Conservation (phyloP, 1,140 invertebrate genomes). For the Bombus superbus region DNA sequence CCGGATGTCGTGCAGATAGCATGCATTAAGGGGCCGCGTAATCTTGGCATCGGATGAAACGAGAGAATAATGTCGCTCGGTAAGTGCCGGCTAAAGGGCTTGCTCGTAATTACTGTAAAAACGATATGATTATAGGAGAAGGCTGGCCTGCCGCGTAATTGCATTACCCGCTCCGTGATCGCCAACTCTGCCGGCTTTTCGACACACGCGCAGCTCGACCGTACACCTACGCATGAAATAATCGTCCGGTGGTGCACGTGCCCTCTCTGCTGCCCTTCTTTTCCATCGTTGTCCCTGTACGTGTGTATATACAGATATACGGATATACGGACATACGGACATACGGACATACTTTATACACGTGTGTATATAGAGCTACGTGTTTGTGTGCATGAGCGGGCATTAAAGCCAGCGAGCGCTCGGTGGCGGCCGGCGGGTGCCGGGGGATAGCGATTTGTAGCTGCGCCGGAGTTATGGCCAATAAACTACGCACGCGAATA, state of each 20-base stretch:
- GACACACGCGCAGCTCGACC: constrained; percentile 17
- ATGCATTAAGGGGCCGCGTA: constrained; percentile 49
- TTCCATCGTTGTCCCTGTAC: background rate
- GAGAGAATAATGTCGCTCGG: constrained; percentile 63
- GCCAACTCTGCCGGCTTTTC: constrained; percentile 31
- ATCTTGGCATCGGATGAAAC: constrained; percentile 63
- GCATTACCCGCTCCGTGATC: constrained; percentile 27
- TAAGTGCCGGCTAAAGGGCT: constrained; percentile 60
- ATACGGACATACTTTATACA: too few relatives aligned
- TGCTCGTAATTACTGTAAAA: constrained; percentile 73
- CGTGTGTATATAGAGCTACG: too few relatives aligned
- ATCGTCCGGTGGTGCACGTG: background rate
- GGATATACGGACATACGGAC: too few relatives aligned
- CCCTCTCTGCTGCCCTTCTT: background rate
- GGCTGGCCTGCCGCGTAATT: background rate
- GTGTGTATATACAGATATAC: background rate
- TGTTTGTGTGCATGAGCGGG: background rate
- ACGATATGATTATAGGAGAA: constrained; percentile 72
- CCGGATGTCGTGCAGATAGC: constrained; percentile 46
- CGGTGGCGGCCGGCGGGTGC: background rate
- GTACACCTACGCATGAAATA: constrained; percentile 26
- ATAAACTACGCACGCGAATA: constrained; percentile 80
- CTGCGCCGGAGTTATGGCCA: constrained; percentile 78
- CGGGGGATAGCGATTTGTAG: constrained; percentile 76
- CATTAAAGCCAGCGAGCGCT: constrained; percentile 72